A percentile compares a stretch with the other conserved stretches of the same genome.
These are phyloP conservation scores for Laspeyria flexula DNA, from an alignment of 2,888 invertebrate species.

Conservation along the genomic window DNA sequence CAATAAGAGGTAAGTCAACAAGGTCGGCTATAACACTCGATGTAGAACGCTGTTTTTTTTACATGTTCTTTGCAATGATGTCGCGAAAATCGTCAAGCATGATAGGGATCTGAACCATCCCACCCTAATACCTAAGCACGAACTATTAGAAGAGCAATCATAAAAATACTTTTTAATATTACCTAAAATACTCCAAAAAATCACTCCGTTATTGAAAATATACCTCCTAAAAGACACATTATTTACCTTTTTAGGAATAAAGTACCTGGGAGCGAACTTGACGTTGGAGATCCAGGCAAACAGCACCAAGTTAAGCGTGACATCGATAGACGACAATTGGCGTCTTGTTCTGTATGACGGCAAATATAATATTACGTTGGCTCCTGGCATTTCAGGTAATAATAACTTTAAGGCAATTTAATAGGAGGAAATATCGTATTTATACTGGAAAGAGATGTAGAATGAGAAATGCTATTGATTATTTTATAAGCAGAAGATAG, in stretches of 20 bases:
- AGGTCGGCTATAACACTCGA: neutral
- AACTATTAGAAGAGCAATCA: no score
- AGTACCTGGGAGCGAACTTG: conserved; percentile 74
- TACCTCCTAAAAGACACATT: neutral
- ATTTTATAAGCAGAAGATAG: no score
- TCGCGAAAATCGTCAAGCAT: no score
- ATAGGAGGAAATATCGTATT: no score
- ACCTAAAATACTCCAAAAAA: no score
- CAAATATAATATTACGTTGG: conserved; percentile 69
- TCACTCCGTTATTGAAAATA: no score
- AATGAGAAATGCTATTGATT: no score
- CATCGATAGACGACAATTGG: conserved; percentile 63
- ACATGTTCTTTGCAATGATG: neutral
- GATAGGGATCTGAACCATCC: no score
- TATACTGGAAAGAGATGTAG: no score
- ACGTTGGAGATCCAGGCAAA: conserved; percentile 62
- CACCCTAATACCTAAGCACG: no score
- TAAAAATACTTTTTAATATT: no score
- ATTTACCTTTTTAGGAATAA: conserved; percentile 65
- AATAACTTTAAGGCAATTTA: neutral
- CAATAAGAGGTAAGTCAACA: conserved; percentile 67
- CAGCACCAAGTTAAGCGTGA: conserved; percentile 61
- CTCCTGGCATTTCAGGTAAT: conserved; percentile 71
- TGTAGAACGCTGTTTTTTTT: neutral
- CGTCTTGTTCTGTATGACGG: conserved; percentile 69